Base-by-base conservation (phyloP, 2,888 invertebrate species). In the Blastobasis lacticolella region DNA sequence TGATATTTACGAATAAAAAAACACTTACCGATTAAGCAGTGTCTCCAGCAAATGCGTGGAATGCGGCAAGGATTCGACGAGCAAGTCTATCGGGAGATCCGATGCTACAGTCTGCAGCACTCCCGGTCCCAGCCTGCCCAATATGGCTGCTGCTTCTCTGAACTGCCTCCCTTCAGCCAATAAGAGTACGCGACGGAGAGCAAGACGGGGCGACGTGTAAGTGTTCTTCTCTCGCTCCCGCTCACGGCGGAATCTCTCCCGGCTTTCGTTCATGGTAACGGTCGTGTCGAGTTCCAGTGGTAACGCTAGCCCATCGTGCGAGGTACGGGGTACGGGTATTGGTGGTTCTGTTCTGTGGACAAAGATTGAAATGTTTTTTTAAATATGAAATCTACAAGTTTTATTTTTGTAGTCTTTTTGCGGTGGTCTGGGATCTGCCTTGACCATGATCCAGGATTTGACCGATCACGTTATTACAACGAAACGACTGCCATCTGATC, bases 51-150 rank as follows among this genome's bases (percentile, higher is more conserved):
- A 90, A 63, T 94, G 94, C 2, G 97, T 91, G 10, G 95, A 95
- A 74, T 95, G 95, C 1, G 97, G 97, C 76, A 97, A 87, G 4
- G 96, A 94, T 63, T 97, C 97, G n/a, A 97, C 92, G 62, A 97
- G 89, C 61, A 96, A 87, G 73, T 97, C 97, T 49, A 97, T 90
- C 0, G 97, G 97, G 58, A 97, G 87, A 58, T 96, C 96, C 1
- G 91, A 81, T 1, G 94, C 92, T 1, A 94, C 92, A 3, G 92
- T 91, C 57, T 93, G 93, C 61, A 97, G 89, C 4, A 96, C 95
- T 1, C 93, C 93, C 44, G 93, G 92, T 5, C 95, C 95, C 10
- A 97, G 87, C 45, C 95, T 90, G 46, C 94, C 91, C 57, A 97
- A 90, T 53, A 97, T 94, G 45, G 93, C 92, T 0, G 97, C 96